These are phyloP conservation scores for Pyrgilauda ruficollis DNA, from an alignment of 2,113 vertebrate species.

Conservation along the genomic window DNA sequence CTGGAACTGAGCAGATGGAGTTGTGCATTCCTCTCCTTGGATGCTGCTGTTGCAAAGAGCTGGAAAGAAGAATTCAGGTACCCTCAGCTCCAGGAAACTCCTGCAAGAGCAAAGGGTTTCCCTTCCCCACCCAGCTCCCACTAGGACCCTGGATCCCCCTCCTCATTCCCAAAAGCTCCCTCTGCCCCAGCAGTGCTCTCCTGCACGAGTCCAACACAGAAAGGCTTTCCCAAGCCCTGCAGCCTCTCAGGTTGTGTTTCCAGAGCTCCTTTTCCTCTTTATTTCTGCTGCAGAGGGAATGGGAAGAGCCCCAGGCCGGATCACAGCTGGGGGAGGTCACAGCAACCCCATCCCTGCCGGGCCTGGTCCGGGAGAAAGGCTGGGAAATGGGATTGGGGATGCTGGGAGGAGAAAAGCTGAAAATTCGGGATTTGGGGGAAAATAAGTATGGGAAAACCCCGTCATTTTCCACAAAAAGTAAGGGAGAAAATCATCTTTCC, in stretches of 20 bases:
- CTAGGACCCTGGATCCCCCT: background rate
- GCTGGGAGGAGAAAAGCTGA: background rate
- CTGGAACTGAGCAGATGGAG: too few species aligned
- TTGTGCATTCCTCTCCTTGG: background rate
- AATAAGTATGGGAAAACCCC: fast-evolving
- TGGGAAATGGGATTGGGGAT: background rate
- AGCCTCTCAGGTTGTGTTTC: background rate
- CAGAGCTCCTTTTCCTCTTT: background rate
- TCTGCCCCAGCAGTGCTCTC: background rate
- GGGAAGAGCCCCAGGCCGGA: background rate
- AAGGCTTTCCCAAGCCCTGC: background rate
- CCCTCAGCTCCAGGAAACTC: background rate
- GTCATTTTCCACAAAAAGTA: background rate
- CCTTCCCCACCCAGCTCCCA: background rate
- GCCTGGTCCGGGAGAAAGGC: background rate
- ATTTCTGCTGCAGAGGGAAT: background rate
- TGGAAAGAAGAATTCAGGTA: background rate
- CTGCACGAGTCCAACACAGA: fast-evolving
- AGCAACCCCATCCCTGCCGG: background rate
- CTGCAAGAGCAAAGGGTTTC: fast-evolving
- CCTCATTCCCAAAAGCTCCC: background rate
- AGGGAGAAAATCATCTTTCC: background rate
- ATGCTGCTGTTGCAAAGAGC: background rate
- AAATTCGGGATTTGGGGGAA: fast-evolving
- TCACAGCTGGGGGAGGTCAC: background rate